Base-by-base conservation (phyloP, 2,113 vertebrate species). In the Rana temporaria region DNA sequence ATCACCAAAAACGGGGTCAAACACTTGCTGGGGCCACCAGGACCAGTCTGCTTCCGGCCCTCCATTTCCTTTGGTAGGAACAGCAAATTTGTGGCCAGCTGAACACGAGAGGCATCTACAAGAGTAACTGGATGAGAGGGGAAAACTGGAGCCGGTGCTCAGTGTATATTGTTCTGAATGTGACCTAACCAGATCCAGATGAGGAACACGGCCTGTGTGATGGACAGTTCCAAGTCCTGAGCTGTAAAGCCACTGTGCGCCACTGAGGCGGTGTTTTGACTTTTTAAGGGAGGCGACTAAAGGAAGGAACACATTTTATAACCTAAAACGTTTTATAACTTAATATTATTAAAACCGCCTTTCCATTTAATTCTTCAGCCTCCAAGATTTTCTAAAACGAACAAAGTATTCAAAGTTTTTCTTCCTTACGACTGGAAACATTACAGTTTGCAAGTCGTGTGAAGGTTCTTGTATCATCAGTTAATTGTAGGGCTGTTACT, bases 51-150 rank as follows among this genome's bases (percentile, higher is more conserved):
- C 85, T 42, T 71, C 26, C 42, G n/a, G 20, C 2, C 22, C 19
- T 24, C 8, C 63, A 64, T 9, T 26, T 7, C 56, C 56, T 17
- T 52, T 22, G 82, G 85, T 85, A 18, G 12, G 73, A 86, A 89
- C 88, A 79, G 53, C 83, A 92, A 93, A 92, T 89, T 93, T 92
- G 91, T 92, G 92, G 88, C 82, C 72, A 89, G 70, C 3, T 70
- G 55, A 91, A 89, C 88, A 92, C 85, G 82, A 60, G 34, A 38
- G 34, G 34, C 5, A 93, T 88, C 86, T 88, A 88, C 90, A 91
- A 92, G 87, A 92, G 88, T 92, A 93, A 91, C 57, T 90, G 87
- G 84, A 90, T 89, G 87, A 85, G 53, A 34, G n/a, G 67, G 7
- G 17, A 62, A 22, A 56, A 56, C 22, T 4, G 22, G 16, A 15